Evolutionary conservation across 2,888 invertebrate genomes (phyloP).

Genomic region (Dascillus cervinus): DNA sequence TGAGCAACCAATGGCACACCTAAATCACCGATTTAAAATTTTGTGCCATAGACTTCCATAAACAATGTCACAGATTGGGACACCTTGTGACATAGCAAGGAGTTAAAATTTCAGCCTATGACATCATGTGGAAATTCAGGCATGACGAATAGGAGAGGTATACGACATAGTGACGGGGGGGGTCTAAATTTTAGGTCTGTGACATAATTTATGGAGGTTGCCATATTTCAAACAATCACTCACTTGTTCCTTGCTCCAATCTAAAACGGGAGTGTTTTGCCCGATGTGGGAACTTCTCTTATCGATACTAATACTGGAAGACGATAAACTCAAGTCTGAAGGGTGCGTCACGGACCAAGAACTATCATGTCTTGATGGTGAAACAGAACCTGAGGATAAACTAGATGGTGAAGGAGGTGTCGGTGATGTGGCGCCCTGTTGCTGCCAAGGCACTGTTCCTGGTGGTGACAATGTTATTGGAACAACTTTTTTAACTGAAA

Average conservation of each 20-base stretch:
- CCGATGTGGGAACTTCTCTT: slow-evolving; percentile 57
- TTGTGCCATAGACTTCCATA: no score
- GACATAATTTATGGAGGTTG: no score
- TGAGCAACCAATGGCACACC: slow-evolving; percentile 88
- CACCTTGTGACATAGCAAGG: no score
- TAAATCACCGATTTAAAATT: slow-evolving; percentile 37
- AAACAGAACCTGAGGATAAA: slow-evolving; percentile 54
- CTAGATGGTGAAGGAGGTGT: slow-evolving; percentile 59
- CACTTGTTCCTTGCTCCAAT: slow-evolving; percentile 75
- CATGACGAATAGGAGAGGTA: no score
- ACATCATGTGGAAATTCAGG: no score
- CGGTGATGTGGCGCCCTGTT: slow-evolving; percentile 44
- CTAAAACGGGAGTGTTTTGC: slow-evolving; percentile 63
- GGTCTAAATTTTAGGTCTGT: no score
- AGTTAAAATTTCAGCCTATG: no score
- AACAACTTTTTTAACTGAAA: slow-evolving; percentile 57
- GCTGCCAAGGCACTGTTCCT: slow-evolving; percentile 57
- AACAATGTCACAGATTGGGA: no score
- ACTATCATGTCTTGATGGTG: slow-evolving; percentile 44
- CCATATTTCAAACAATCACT: no score
- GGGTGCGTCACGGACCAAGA: slow-evolving; percentile 49
- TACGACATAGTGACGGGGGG: no score
- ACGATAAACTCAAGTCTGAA: slow-evolving; percentile 51
- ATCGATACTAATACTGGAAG: slow-evolving; percentile 55
- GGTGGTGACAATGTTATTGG: slow-evolving; percentile 55